Evolutionary conservation across 2,888 invertebrate species (phyloP), one percentile per base, ranked within the genome.

Genomic region (Crioceris asparagi): DNA sequence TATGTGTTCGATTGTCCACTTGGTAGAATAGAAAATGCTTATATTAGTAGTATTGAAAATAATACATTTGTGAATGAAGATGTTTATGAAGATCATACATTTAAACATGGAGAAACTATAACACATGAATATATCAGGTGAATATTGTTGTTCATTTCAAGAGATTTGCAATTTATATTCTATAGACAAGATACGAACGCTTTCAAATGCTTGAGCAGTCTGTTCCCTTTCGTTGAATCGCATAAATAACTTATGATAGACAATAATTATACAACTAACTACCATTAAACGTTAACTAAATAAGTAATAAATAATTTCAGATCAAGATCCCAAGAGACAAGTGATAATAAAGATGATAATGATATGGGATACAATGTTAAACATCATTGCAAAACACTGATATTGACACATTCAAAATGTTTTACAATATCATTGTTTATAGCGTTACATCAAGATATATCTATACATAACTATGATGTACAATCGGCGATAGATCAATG

Each of bases 401-500:
- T 70, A 31, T 66, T 74, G 39, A 68, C 71, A 4, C 75, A 72
- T 59, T 72, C 71, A 32, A 73, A 74, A 49, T 75, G 75, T 44
- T 80, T 76, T 56, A 77, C 77, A 1, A 67, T 70, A 18, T 71
- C 75, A 2, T 60, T 75, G 8, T 77, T 72, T 55, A 67, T 72
- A 40, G 75, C 79, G 2, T 61, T 83, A 29, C 75, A 77, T 48
- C 62, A 67, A 26, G 72, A 71, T 36, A 66, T 70, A 26, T 65
- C 66, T 32, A 62, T 83, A 15, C 71, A 74, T 48, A 66, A 66
- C 29, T 66, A 69, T 29, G 82, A 83, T 56, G 73, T 83, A 44
- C 74, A 79, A 44, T 71, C 74, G 6, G 79, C 79, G 17, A 74
- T 83, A 46, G 76, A 77, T 47, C 75, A 79, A 47, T 83, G 83